Percentiles rank a stretch among this genome's conserved stretches.
phyloP scores from a whole-genome alignment of 2,797 vertebrate species.

The Streptopelia turtur region DNA sequence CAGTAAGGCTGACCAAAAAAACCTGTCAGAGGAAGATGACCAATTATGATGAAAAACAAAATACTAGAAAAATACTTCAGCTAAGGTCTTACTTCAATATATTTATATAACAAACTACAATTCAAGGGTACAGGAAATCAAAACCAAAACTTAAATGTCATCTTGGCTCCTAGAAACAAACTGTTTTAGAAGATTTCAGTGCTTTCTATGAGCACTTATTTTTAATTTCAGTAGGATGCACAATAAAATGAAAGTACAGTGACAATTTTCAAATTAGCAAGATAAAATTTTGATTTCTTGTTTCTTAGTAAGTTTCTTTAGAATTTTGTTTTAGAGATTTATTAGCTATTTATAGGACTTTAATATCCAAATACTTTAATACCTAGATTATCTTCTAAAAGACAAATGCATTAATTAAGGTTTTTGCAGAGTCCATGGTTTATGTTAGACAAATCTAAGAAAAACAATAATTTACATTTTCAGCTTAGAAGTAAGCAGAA shows the following conservation, averaged over 20 bases:
- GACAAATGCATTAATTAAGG: not conserved
- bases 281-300: not conserved
- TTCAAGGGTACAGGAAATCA: not conserved
- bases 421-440: not conserved
- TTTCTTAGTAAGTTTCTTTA: not conserved
- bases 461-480: not conserved
- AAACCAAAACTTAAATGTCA: not conserved
- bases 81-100: not conserved
- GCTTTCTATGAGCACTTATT: not conserved
- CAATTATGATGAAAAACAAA: not conserved
- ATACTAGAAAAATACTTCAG: not conserved
- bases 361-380: not conserved
- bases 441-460: not conserved
- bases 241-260: not conserved
- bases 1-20: not conserved
- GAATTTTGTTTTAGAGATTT: not conserved
- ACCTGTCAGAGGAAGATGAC: not conserved
- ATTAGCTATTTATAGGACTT: not conserved
- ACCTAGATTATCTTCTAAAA: not conserved
- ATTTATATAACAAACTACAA: not conserved
- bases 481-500: not conserved
- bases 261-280: constrained; percentile 6
- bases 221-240: not conserved
- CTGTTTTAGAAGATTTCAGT: not conserved
- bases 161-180: not conserved